Base-by-base conservation (phyloP, 2,797 vertebrate species). In the Pseudomugil gertrudae region DNA sequence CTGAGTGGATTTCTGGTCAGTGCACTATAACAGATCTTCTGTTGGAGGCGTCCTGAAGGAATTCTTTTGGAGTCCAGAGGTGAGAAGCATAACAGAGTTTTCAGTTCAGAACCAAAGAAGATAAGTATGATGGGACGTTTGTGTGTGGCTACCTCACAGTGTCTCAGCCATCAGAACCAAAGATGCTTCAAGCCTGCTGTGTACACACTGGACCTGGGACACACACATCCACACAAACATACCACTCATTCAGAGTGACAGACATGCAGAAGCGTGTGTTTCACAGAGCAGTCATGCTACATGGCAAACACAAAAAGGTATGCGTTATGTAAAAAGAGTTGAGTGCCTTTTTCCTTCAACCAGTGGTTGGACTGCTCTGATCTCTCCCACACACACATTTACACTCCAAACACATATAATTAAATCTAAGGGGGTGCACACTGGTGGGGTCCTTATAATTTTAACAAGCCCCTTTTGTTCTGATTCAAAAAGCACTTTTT, bases 341-440 rank as follows among this genome's bases (percentile, higher is more conserved):
- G 96, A 97, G 96, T 98, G 96, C 96, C 97, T 98, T 98, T 95
- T 95, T 92, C 86, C 93, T 95, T 96, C 95, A 96, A 96, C 95
- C 94, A 95, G 95, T 94, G 94, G 95, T 92, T 93, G 94, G 94
- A 92, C 92, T 95, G 94, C 91, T 92, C 92, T 92, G 79, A 67
- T 86, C 60, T 78, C 69, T 82, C 69, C 69, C 53, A 63, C 52
- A 45, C 54, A 38, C 53, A 62, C 45, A 45, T 54, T 69, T 58
- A 68, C 54, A 62, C 32, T 63, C 54, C 52, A 38, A 57, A 55
- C 52, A 83, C 60, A 84, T 58, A 85, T 38, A 52, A 56, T 70
- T 29, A 77, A 72, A 65, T 62, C 67, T 57, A 80, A 74, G 36
- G 79, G 50, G 70, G 65, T 52, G 83, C 75, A 81, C 73, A 69